Base-by-base conservation (phyloP, 1,140 invertebrate genomes). In the Anthonomus grandis region DNA sequence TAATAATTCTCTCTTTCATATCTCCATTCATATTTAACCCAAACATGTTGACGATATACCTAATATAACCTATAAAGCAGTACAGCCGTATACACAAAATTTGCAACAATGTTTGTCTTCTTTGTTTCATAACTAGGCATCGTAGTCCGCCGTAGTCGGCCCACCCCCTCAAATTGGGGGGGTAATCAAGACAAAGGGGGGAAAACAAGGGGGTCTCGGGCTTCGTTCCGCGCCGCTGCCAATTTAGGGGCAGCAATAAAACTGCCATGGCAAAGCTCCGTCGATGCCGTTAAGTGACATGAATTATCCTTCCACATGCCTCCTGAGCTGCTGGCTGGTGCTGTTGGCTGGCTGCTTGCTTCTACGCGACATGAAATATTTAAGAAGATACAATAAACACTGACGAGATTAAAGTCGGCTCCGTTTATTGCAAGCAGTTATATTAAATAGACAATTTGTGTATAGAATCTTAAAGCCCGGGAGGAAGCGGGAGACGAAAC, bases 171-270 rank as follows among this genome's bases (percentile, higher is more conserved):
- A n/a, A n/a, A n/a, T n/a, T n/a, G n/a, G n/a, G n/a, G n/a, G n/a
- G n/a, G n/a, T n/a, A n/a, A n/a, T n/a, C n/a, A n/a, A n/a, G n/a
- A 34, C 10, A 34, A 10, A 34, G 31, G 31, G 13, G 13, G 31
- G 13, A 34, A 34, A 34, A 34, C 31, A n/a, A 22, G 31, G 44
- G 42, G 54, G 54, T 48, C 41, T 41, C 21, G 54, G 54, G 44
- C 45, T 38, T 48, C 54, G 44, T 56, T 48, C 21, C 19, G 41
- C 49, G 41, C 36, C 49, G 41, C 36, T 52, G 50, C 70, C 70
- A 72, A 72, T 72, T 72, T 72, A 67, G 68, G 61, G 68, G 50
- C 67, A 65, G 64, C 70, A 72, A 72, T 72, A 72, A 72, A 72
- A 72, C 70, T 72, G 70, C 70, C 70, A 72, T 60, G 53, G 64